phyloP scores from a whole-genome alignment of 2,888 invertebrate genomes.

The Asteroscopus sphinx region DNA sequence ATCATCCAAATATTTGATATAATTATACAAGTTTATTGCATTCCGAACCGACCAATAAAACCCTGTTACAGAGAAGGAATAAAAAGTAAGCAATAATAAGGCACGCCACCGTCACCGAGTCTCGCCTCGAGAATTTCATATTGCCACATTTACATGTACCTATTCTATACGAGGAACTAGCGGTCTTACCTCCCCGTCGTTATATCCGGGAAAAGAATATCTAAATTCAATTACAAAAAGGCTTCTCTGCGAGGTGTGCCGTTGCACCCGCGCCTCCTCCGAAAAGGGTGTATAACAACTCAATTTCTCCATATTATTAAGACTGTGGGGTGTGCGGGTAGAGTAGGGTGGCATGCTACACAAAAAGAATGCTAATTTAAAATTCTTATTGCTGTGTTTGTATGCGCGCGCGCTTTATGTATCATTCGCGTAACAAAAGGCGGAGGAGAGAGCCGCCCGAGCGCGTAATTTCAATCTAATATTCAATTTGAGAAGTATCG shows the following conservation, averaged over 20 bases:
- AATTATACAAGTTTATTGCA: slow-evolving; percentile 58
- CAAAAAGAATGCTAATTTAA: slow-evolving; percentile 90
- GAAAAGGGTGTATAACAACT: slow-evolving; percentile 88
- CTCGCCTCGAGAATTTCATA: slow-evolving; percentile 80
- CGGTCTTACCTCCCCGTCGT: slow-evolving; percentile 78
- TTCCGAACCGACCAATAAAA: slow-evolving; percentile 47
- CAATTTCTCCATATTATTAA: slow-evolving; percentile 89
- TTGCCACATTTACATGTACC: slow-evolving; percentile 79
- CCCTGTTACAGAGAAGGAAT: slow-evolving; percentile 57
- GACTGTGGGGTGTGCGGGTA: slow-evolving; percentile 81
- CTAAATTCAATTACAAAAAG: slow-evolving; percentile 90
- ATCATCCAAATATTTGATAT: slow-evolving; percentile 61
- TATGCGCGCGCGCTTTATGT: slow-evolving; percentile 89
- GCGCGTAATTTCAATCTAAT: slow-evolving; percentile 89
- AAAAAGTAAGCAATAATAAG: slow-evolving; percentile 70
- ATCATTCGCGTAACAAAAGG: slow-evolving; percentile 86
- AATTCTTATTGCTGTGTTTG: slow-evolving; percentile 88
- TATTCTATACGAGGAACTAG: slow-evolving; percentile 79
- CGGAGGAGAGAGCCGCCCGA: slow-evolving; percentile 83
- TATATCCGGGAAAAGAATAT: slow-evolving; percentile 86
- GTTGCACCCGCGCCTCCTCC: slow-evolving; percentile 87
- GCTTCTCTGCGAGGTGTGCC: slow-evolving; percentile 85
- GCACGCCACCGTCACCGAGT: slow-evolving; percentile 68
- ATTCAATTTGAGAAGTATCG: slow-evolving; percentile 88
- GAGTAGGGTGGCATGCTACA: slow-evolving; percentile 80